phyloP scores from a whole-genome alignment of 2,888 invertebrate genomes.

The Resseliella maxima region DNA sequence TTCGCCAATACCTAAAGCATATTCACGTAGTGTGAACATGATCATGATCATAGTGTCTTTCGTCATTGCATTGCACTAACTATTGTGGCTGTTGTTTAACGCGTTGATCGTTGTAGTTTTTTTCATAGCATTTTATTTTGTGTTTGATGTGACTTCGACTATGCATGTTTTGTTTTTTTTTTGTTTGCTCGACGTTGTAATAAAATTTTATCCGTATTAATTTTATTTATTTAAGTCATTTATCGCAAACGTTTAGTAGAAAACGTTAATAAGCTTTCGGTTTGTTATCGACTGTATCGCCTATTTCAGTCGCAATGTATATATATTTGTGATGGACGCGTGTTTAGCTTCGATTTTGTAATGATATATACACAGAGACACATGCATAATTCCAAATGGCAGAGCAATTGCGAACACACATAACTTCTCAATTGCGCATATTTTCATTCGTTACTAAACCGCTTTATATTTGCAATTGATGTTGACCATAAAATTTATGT shows the following conservation, averaged over 20 bases:
- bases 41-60: slow-evolving; percentile 27
- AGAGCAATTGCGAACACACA: too few relatives aligned
- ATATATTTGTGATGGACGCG: not conserved
- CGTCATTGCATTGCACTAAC: not conserved
- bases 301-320: not conserved
- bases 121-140: not conserved
- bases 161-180: not conserved
- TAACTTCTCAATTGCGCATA: not conserved
- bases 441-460: not conserved
- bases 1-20: not conserved
- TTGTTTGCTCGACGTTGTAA: not conserved
- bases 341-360: not conserved
- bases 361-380: not conserved
- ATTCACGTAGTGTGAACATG: slow-evolving; percentile 9
- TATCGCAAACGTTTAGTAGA: slow-evolving; percentile 16
- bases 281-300: slow-evolving; percentile 16
- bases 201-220: slow-evolving; percentile 48
- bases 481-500: slow-evolving; percentile 22
- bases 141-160: not conserved
- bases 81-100: not conserved
- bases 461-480: not conserved
- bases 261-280: slow-evolving; percentile 24
- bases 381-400: too few relatives aligned
- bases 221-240: slow-evolving; percentile 41
- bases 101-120: not conserved